These are phyloP conservation scores for Chionoecetes opilio DNA, from an alignment of 1,140 invertebrate genomes.

Conservation along the genomic window DNA sequence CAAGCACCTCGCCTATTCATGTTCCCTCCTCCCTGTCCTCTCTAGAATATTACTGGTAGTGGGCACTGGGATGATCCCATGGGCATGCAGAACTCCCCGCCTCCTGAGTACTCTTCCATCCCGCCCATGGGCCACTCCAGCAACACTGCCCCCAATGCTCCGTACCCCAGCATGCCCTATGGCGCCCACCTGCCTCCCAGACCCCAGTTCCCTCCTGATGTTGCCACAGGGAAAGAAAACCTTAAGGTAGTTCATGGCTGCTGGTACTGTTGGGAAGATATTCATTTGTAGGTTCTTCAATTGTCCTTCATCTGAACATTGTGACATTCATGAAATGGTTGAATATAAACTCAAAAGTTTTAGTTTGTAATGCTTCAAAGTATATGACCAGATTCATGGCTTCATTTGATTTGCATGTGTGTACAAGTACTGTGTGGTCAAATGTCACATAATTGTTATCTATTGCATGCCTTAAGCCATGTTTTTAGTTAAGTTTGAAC, in stretches of 20 bases:
- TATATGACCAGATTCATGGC: too few relatives aligned
- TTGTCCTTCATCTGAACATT: too few relatives aligned
- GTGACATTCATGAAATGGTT: too few relatives aligned
- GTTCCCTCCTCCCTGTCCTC: conserved; percentile 21
- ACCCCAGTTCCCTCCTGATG: conserved; percentile 88
- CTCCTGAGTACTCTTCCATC: conserved; percentile 78
- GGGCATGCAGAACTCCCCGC: conserved; percentile 69
- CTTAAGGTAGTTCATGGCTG: conserved; percentile 82
- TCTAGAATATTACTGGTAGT: conserved; percentile 67
- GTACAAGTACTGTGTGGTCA: too few relatives aligned
- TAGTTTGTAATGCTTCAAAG: too few relatives aligned
- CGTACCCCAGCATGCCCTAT: conserved; percentile 78
- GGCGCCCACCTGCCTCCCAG: conserved; percentile 88
- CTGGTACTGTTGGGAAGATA: background rate
- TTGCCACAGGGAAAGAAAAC: conserved; percentile 81
- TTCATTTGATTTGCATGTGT: too few relatives aligned
- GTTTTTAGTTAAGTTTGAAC: too few relatives aligned
- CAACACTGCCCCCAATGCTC: conserved; percentile 64
- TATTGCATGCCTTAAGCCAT: too few relatives aligned
- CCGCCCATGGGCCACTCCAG: conserved; percentile 57
- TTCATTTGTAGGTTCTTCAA: too few relatives aligned
- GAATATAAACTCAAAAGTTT: too few relatives aligned
- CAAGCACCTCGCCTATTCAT: too few relatives aligned
- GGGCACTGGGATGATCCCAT: conserved; percentile 73
- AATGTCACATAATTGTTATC: too few relatives aligned